These are phyloP conservation scores for Hydroisotoma schaefferi DNA, from an alignment of 2,888 invertebrate genomes.

Conservation along the genomic window DNA sequence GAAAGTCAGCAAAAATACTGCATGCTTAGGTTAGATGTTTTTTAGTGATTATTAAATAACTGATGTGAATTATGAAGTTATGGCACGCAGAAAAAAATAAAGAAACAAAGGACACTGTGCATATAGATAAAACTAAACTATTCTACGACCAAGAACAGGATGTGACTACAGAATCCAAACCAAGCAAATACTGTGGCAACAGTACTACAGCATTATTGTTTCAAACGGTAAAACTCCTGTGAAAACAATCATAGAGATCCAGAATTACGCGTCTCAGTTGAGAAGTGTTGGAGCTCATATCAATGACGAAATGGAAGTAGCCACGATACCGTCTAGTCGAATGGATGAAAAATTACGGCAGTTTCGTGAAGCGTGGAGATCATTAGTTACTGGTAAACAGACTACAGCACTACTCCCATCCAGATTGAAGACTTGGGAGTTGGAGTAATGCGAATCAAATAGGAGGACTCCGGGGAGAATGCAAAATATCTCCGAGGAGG, in stretches of 20 bases:
- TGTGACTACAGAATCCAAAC: too few relatives aligned
- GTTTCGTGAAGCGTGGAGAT: slow-evolving; percentile 35
- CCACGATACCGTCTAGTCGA: slow-evolving; percentile 24
- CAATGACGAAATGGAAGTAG: slow-evolving; percentile 20
- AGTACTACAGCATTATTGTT: slow-evolving; percentile 18
- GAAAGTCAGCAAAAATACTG: too few relatives aligned
- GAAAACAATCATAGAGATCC: slow-evolving; percentile 30
- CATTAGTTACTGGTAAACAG: slow-evolving; percentile 17
- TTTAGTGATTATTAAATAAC: too few relatives aligned
- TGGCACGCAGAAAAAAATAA: too few relatives aligned
- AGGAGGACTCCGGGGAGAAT: neutral
- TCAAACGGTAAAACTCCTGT: slow-evolving; percentile 16
- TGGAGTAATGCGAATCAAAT: slow-evolving; percentile 19
- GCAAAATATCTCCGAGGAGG: neutral
- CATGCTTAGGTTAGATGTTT: too few relatives aligned
- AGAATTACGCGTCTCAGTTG: slow-evolving; percentile 30
- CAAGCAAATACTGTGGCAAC: slow-evolving; percentile 28
- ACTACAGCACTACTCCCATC: slow-evolving; percentile 24
- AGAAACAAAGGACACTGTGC: too few relatives aligned
- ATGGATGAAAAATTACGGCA: slow-evolving; percentile 23
- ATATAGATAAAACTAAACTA: too few relatives aligned
- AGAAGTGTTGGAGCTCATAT: slow-evolving; percentile 15
- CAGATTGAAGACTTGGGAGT: slow-evolving; percentile 19
- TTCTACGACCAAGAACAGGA: too few relatives aligned
- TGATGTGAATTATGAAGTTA: too few relatives aligned